Conservation (phyloP, 2,888 invertebrate genomes). For the Chaitophorus viminalis region DNA sequence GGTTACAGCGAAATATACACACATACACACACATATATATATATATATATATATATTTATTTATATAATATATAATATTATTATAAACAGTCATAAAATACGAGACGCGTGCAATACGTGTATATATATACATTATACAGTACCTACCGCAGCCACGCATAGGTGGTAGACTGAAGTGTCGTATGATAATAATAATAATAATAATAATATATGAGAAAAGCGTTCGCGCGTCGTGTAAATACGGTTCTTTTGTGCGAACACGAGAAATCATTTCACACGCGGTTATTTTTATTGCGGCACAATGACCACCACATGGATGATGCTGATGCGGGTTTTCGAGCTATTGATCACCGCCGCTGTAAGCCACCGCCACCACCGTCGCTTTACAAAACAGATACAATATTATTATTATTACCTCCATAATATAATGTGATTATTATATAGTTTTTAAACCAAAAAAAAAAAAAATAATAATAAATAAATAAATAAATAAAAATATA, state of each 20-base stretch:
- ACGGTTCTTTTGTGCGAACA: conserved; percentile 35
- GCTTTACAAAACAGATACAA: background rate
- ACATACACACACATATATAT: background rate
- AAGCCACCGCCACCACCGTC: background rate
- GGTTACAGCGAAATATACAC: background rate
- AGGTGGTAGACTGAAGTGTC: background rate
- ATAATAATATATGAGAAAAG: conserved; percentile 9
- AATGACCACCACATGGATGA: background rate
- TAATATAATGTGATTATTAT: conserved; percentile 22
- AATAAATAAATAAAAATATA: no score
- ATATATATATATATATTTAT: background rate
- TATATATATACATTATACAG: no score
- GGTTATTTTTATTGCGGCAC: conserved; percentile 43
- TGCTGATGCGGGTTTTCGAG: conserved; percentile 13
- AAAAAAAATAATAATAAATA: background rate
- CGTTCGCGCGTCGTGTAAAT: conserved; percentile 40
- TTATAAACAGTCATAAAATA: conserved; percentile 24
- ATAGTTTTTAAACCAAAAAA: conserved; percentile 8
- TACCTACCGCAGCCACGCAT: conserved; percentile 33
- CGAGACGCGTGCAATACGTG: background rate
- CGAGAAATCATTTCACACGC: conserved; percentile 31
- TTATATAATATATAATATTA: background rate
- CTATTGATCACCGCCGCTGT: background rate
- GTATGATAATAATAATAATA: background rate
- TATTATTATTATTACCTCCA: background rate